A percentile compares a stretch with the other conserved stretches of the same genome.
phyloP scores from a whole-genome alignment of 2,888 invertebrate species.

The Andrena chrysosceles region DNA sequence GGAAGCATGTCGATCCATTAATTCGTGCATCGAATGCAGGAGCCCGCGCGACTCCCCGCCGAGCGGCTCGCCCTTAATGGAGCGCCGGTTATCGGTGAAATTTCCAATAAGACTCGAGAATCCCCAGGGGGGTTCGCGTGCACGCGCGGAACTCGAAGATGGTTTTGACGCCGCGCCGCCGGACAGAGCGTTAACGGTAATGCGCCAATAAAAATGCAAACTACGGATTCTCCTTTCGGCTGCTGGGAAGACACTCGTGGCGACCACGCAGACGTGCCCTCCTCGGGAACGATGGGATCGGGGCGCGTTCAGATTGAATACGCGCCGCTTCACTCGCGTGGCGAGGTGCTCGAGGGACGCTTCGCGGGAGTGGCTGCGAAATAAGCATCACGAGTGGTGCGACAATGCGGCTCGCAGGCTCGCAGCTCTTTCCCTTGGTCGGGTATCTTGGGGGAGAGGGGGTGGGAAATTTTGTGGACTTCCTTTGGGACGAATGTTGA shows the following conservation, averaged over 20 bases:
- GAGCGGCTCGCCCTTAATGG: constrained; percentile 67
- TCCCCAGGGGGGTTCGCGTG: constrained; percentile 42
- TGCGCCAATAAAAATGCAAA: constrained; percentile 79
- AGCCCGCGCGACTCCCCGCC: constrained; percentile 59
- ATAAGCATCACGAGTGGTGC: constrained; percentile 66
- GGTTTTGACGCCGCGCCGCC: constrained; percentile 58
- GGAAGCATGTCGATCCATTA: constrained; percentile 69
- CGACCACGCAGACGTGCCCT: constrained; percentile 5
- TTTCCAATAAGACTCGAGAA: constrained; percentile 71
- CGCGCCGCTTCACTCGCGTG: constrained; percentile 49
- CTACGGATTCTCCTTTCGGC: constrained; percentile 57
- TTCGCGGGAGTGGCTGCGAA: constrained; percentile 64
- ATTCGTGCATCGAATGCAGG: constrained; percentile 71
- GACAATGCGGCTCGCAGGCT: constrained; percentile 28
- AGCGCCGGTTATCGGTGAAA: constrained; percentile 72
- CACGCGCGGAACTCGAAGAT: constrained; percentile 38
- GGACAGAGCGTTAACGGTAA: constrained; percentile 70
- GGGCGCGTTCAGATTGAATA: constrained; percentile 63
- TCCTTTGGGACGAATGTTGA: neutral
- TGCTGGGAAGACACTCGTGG: constrained; percentile 27
- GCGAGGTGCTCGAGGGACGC: constrained; percentile 49
- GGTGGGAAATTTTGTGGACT: constrained; percentile 10
- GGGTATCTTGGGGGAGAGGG: neutral
- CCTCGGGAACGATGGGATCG: neutral
- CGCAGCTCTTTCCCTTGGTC: constrained; percentile 18